Evolutionary conservation across 1,140 invertebrate genomes (phyloP), one percentile per base, ranked within the genome.

Genomic region (Apis florea): DNA sequence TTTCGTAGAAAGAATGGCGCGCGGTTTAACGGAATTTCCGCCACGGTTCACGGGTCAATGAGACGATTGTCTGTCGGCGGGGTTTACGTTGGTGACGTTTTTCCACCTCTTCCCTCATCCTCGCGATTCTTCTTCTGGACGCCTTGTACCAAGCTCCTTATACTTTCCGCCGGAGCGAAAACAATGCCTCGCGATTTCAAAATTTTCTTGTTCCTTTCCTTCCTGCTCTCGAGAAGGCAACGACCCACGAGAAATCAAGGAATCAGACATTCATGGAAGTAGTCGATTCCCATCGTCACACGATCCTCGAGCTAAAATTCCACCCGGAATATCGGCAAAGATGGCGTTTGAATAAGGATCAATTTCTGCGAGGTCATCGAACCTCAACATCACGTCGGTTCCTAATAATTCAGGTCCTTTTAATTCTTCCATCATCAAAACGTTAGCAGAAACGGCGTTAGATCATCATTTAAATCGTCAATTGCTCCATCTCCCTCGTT

Each of bases 381-480:
- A 31, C 3, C 3, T 31, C 31, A 2, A n/a, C n/a, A 31, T 31
- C 24, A 6, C 40, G 21, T 17, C 21, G 40, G 11, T 54, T 21
- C 26, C 63, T 47, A 53, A 13, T 69, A 70, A 53, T 63, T 67
- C 24, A 10, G n/a, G n/a, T n/a, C 79, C 40, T 4, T 63, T 59
- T 63, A 26, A 24, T 49, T 58, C 59, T 17, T 24, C 40, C 40
- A 85, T 83, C 85, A 86, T 85, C 79, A 85, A n/a, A n/a, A 83
- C 54, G 79, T 53, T 70, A 51, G 63, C 26, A 19, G 58, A 69
- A 54, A 66, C 58, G 21, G 47, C 31, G 40, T 13, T 24, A 15
- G 68, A 86, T 86, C 85, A 85, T 86, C 84, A 86, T 86, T 83
- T 86, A 86, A 86, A 86, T 85, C 79, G 84, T 49, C 79, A 66